Evolutionary conservation across 2,888 invertebrate genomes (phyloP), one percentile per base, ranked within the genome.

Genomic region (Pseudoips prasinana): DNA sequence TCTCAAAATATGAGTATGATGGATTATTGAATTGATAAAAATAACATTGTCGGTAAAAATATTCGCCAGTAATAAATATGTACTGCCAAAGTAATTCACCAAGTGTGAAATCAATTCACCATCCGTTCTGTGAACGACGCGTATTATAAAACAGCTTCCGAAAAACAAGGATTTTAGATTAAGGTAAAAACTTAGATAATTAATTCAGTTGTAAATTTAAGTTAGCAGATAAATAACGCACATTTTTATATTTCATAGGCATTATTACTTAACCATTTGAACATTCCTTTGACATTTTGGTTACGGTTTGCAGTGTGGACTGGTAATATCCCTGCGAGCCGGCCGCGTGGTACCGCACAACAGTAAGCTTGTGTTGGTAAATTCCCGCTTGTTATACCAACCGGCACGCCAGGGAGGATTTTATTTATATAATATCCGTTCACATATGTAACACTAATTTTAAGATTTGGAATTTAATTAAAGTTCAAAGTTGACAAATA

Each of bases 101-200:
- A 46, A 34, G 70, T 63, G 85, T 87, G 84, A 82, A 80, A 70
- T 75, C 80, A 76, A 76, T 83, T 79, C 82, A 78, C 76, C 37
- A 78, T 85, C 82, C 86, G 86, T 87, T 87, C 87, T 84, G 84
- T 87, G 88, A 87, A 88, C 86, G 87, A 82, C 68, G 85, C 82
- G 74, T 69, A 73, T 73, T 69, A 56, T 70, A 73, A 66, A 82
- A 81, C 85, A 76, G 83, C 82, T 83, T 83, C 75, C 68, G 79
- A 79, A 20, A 78, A 76, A 85, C 81, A 77, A 73, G 78, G 75
- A 82, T 83, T 81, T 68, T 82, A 81, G 73, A 68, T 78, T 84
- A 84, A 84, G 83, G 65, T 78, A 83, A 79, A 63, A 68, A 68
- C 77, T 82, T 83, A 86, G 85, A 77, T 87, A 76, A 74, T 64